Conservation (phyloP, 1,140 invertebrate species). For the Zaprionus kolodkinae region DNA sequence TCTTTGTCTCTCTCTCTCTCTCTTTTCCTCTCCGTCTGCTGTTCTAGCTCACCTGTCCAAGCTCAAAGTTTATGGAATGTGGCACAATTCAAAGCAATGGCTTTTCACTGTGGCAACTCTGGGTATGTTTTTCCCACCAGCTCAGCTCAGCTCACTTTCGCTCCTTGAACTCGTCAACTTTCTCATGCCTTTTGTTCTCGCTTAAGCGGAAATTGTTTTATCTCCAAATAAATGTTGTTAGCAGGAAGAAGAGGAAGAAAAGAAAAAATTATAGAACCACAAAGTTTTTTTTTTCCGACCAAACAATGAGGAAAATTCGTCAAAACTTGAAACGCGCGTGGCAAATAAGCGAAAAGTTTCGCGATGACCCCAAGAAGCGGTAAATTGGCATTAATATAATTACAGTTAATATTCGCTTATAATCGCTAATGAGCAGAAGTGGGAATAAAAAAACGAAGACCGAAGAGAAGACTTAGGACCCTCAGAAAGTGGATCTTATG, state of each 20-base stretch:
- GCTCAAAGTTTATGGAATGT: conserved; percentile 33
- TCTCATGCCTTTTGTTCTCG: conserved; percentile 35
- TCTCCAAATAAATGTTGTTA: conserved; percentile 61
- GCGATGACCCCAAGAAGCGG: background rate
- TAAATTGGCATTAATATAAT: conserved; percentile 29
- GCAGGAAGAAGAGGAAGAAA: too few relatives aligned
- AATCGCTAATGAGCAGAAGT: conserved; percentile 26
- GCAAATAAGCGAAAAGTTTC: conserved; percentile 26
- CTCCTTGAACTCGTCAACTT: conserved; percentile 26
- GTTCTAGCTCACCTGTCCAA: conserved; percentile 30
- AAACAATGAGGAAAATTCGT: conserved; percentile 11
- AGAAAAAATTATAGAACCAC: background rate
- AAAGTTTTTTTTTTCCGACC: conserved; percentile 41
- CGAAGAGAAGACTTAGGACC: background rate
- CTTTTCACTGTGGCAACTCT: conserved; percentile 31
- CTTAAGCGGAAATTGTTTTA: conserved; percentile 67
- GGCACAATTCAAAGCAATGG: conserved; percentile 42
- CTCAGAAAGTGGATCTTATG: background rate
- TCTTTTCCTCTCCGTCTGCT: background rate
- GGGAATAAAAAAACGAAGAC: background rate
- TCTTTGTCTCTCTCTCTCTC: background rate
- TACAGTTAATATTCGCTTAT: conserved; percentile 19
- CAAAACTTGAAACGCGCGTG: conserved; percentile 26
- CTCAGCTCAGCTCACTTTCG: conserved; percentile 11
- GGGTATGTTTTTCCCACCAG: too few relatives aligned